Percentiles rank a stretch among this genome's conserved stretches.
Evolutionary conservation across 2,113 vertebrate species (phyloP).

Genomic region (Psilopsiagon aurifrons): DNA sequence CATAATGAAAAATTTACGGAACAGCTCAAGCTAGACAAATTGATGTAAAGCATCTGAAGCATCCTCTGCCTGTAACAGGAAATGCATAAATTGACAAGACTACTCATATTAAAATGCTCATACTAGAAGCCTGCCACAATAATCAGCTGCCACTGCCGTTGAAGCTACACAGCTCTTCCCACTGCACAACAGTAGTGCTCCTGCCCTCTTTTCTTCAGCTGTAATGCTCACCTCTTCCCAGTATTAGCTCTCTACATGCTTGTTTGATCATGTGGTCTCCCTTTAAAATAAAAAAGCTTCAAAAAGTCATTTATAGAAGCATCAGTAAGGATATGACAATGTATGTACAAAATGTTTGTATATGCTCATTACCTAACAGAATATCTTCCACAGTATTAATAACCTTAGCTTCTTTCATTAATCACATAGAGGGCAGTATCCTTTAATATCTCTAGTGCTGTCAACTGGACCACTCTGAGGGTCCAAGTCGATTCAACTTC

Average conservation of each 20-base stretch:
- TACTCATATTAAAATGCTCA: background rate
- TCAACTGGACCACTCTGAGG: background rate
- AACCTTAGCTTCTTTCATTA: background rate
- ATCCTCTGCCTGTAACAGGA: background rate
- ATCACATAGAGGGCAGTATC: background rate
- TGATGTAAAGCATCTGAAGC: background rate
- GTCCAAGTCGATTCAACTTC: background rate
- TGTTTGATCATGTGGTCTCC: background rate
- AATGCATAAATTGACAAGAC: background rate
- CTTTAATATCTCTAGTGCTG: background rate
- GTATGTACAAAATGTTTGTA: background rate
- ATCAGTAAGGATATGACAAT: background rate
- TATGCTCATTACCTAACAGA: background rate
- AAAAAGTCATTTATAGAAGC: background rate
- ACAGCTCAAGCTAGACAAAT: background rate
- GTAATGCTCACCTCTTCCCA: background rate
- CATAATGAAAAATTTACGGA: background rate
- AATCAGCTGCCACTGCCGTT: accelerated
- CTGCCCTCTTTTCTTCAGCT: background rate
- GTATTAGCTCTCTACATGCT: background rate
- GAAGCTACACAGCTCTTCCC: background rate
- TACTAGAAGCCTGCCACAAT: background rate
- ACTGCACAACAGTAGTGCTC: background rate
- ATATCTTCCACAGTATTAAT: background rate
- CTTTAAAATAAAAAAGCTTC: background rate